phyloP scores from a whole-genome alignment of 2,797 vertebrate species.

The Alcedo atthis region DNA sequence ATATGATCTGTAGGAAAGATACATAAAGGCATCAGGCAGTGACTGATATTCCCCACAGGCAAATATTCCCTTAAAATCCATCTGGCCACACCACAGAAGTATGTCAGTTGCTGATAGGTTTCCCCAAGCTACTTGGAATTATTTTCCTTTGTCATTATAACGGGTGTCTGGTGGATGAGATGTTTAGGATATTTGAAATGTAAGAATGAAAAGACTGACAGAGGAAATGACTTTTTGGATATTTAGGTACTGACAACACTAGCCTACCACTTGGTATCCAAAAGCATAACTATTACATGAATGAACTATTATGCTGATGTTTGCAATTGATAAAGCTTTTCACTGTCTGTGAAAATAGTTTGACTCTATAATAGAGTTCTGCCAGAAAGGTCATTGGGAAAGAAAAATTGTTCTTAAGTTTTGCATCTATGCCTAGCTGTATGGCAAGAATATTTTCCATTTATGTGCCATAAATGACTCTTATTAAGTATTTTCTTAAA shows the following conservation, averaged over 20 bases:
- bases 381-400: not conserved
- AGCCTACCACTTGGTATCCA: not conserved
- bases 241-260: not conserved
- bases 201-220: not conserved
- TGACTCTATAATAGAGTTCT: not conserved
- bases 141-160: not conserved
- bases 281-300: not conserved
- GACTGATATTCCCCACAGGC: not conserved
- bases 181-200: not conserved
- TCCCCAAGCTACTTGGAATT: not conserved
- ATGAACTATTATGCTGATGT: not conserved
- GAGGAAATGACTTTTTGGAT: not conserved
- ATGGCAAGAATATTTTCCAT: constrained; percentile 1
- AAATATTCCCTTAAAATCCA: not conserved
- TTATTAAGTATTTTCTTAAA: not conserved
- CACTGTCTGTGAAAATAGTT: not conserved
- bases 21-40: not conserved
- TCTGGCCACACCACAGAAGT: not conserved
- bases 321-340: not conserved
- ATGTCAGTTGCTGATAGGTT: not conserved
- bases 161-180: not conserved
- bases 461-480: not conserved
- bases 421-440: not conserved
- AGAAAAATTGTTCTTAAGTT: not conserved
- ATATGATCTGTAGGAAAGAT: not conserved